These are phyloP conservation scores for Cerastis leucographa DNA, from an alignment of 2,888 invertebrate genomes.

Conservation along the genomic window DNA sequence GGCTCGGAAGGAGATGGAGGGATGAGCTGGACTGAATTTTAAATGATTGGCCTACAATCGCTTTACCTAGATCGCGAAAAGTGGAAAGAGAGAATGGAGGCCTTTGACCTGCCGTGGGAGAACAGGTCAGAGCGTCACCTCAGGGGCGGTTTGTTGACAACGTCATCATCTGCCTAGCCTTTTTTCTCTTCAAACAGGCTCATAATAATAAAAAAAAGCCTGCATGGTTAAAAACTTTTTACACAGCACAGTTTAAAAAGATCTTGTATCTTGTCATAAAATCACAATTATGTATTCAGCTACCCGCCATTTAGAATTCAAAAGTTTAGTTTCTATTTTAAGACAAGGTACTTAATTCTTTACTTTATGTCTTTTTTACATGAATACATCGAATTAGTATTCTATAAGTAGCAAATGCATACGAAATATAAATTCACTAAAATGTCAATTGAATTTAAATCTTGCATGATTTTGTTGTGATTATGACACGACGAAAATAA, in stretches of 20 bases:
- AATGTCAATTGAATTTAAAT: slow-evolving; percentile 52
- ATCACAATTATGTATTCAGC: not conserved
- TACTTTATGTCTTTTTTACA: slow-evolving; percentile 19
- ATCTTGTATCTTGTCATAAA: not conserved
- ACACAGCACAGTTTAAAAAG: not conserved
- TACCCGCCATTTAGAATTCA: slow-evolving; percentile 22
- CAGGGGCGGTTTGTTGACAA: not conserved
- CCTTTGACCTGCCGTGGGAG: not conserved
- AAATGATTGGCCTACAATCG: not conserved
- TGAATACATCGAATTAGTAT: slow-evolving; percentile 41
- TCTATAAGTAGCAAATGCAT: slow-evolving; percentile 35
- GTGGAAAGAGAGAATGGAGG: not conserved
- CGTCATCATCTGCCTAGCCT: not conserved
- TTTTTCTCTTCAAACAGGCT: not conserved
- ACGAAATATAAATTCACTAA: slow-evolving; percentile 32
- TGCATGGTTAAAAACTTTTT: not conserved
- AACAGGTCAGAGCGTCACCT: not conserved
- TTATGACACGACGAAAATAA: slow-evolving; percentile 1
- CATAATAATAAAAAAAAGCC: not conserved
- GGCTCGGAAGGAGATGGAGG: not conserved
- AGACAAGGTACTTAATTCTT: slow-evolving; percentile 33
- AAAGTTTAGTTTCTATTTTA: slow-evolving; percentile 26
- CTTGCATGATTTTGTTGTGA: not conserved
- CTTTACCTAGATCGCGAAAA: not conserved
- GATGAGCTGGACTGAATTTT: not conserved